Conservation (phyloP, 2,797 vertebrate genomes). For the Myoxocephalus aenaeus region DNA sequence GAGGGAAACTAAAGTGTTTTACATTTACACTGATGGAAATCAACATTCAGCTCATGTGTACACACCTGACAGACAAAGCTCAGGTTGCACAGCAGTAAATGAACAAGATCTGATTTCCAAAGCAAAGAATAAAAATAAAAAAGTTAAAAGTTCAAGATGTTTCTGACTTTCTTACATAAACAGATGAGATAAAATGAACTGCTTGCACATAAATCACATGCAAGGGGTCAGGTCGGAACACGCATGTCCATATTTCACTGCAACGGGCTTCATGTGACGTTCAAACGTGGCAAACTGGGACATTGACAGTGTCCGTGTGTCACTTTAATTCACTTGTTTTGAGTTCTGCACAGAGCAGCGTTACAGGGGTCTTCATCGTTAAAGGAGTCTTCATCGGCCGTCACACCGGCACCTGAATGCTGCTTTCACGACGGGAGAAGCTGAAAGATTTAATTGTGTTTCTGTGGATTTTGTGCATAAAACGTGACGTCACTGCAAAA, state of each 20-base stretch:
- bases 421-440: neutral
- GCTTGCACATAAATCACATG: slow-evolving; percentile 14
- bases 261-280: neutral
- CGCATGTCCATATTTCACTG: neutral
- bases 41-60: slow-evolving; percentile 9
- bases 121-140: neutral
- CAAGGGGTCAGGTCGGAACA: slow-evolving; percentile 12
- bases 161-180: slow-evolving; percentile 3
- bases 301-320: slow-evolving; percentile 29
- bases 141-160: neutral
- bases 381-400: no score
- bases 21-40: slow-evolving; percentile 38
- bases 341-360: neutral
- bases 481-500: neutral
- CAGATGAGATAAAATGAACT: slow-evolving; percentile 28
- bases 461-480: slow-evolving; percentile 1
- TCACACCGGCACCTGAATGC: neutral
- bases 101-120: neutral
- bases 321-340: neutral
- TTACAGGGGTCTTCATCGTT: neutral
- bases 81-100: slow-evolving; percentile 4
- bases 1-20: slow-evolving; percentile 16
- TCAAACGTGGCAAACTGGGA: slow-evolving; percentile 13
- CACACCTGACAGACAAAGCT: slow-evolving; percentile 1
- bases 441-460: neutral